Evolutionary conservation across 2,797 vertebrate genomes (phyloP), one percentile per base, ranked within the genome.

Genomic region (Gobio occitaniae): DNA sequence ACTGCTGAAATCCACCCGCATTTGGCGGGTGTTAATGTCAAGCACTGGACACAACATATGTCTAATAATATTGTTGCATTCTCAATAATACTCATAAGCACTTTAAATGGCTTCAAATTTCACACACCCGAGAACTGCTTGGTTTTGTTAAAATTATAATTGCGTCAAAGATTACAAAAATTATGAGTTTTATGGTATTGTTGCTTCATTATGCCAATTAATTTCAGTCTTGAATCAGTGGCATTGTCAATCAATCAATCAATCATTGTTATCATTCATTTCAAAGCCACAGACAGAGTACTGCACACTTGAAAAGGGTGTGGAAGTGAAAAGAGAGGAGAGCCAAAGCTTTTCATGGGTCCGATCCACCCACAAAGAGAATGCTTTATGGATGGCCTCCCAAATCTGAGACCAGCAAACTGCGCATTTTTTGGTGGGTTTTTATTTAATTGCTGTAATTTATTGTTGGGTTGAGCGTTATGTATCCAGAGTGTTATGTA

Each of bases 251-350:
- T 32, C 32, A 32, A 32, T 32, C 32, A 32, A 32, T 32, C 32
- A 32, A 32, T 32, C 32, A 32, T 32, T 84, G 86, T 87, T 83
- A 84, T 86, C 85, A 70, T 89, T 82, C 44, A 85, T 90, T 88
- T 80, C 86, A 88, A 91, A 93, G 90, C 90, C 72, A 16, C 17
- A 92, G 87, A 61, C 32, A 91, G 90, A 92, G 89, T 90, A 88
- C 92, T 89, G 88, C 87, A 89, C 84, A 87, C 89, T 86, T 90
- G 82, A 84, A 91, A 90, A 90, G 90, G 89, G 91, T 91, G 92
- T 84, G 88, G 87, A 93, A 56, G 77, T 47, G 21, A 61, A 68
- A 71, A 91, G 87, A 87, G 89, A 92, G 87, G 85, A 47, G 85
- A 92, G 88, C 85, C 81, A 87, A 12, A 85, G 88, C 89, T 92